These are phyloP conservation scores for Biston betularia DNA, from an alignment of 2,888 invertebrate species.

Conservation along the genomic window DNA sequence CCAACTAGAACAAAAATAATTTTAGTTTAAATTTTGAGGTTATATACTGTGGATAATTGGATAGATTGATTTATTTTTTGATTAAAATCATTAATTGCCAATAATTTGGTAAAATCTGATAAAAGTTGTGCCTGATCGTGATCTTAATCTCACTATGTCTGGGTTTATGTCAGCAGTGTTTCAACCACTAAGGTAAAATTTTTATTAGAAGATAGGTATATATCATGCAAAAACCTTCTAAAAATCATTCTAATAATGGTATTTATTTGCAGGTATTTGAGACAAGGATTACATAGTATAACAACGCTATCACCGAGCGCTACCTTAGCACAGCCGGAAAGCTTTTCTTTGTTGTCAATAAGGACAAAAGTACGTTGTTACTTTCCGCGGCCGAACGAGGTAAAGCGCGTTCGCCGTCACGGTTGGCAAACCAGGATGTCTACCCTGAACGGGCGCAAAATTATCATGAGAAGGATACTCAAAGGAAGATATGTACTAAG, in stretches of 20 bases:
- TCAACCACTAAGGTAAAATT: slow-evolving; percentile 67
- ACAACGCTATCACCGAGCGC: slow-evolving; percentile 52
- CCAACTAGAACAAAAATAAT: too few relatives aligned
- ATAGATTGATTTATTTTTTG: neutral
- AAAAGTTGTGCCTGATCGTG: too few relatives aligned
- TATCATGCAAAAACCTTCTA: neutral
- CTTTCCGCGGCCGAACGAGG: slow-evolving; percentile 92
- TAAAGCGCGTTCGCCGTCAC: slow-evolving; percentile 88
- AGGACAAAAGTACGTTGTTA: slow-evolving; percentile 87
- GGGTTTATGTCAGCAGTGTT: slow-evolving; percentile 65
- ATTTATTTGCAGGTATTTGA: slow-evolving; percentile 61
- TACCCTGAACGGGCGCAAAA: slow-evolving; percentile 88
- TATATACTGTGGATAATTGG: too few relatives aligned
- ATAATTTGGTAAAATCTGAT: too few relatives aligned
- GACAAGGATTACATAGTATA: slow-evolving; percentile 61
- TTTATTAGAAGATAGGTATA: neutral
- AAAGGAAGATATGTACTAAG: slow-evolving; percentile 90
- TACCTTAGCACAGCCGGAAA: slow-evolving; percentile 67
- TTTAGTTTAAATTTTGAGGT: too few relatives aligned
- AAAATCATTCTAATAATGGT: neutral
- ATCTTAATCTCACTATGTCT: slow-evolving; percentile 48
- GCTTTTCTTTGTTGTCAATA: slow-evolving; percentile 63
- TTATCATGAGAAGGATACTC: slow-evolving; percentile 91
- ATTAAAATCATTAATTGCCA: neutral
- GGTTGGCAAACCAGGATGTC: slow-evolving; percentile 90